phyloP scores from a whole-genome alignment of 2,888 invertebrate genomes.

The Miltochrista miniata region DNA sequence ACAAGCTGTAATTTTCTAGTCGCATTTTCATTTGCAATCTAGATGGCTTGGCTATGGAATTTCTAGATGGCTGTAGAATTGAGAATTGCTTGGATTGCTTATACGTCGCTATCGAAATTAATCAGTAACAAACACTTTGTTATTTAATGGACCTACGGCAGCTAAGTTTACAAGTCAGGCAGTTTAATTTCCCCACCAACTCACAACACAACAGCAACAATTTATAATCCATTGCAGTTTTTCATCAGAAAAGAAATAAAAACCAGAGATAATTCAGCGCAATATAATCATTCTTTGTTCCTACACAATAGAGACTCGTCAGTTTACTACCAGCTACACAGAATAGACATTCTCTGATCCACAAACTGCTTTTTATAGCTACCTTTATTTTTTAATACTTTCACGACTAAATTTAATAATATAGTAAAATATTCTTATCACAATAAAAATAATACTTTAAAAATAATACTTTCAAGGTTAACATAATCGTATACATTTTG shows the following conservation, averaged over 20 bases:
- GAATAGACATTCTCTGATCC: conserved; percentile 69
- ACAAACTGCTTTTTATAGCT: conserved; percentile 70
- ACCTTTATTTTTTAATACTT: conserved; percentile 74
- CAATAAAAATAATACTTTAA: conserved; percentile 79
- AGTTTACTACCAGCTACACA: conserved; percentile 74
- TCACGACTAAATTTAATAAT: conserved; percentile 68
- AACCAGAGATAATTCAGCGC: conserved; percentile 61
- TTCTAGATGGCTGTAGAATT: conserved; percentile 62
- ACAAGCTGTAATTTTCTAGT: conserved; percentile 16
- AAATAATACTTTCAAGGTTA: conserved; percentile 78
- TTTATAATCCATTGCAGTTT: too few relatives aligned
- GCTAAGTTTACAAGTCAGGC: not conserved
- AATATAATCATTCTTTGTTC: conserved; percentile 82
- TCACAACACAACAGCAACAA: too few relatives aligned
- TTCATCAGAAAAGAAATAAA: conserved; percentile 32
- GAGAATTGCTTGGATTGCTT: not conserved
- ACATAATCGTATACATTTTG: conserved; percentile 76
- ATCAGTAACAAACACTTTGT: conserved; percentile 5
- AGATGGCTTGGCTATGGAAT: conserved; percentile 51
- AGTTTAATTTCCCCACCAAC: not conserved
- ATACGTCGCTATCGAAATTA: not conserved
- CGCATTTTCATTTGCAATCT: conserved; percentile 51
- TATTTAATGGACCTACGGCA: not conserved
- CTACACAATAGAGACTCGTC: conserved; percentile 68
- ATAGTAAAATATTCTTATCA: conserved; percentile 77